Base-by-base conservation (phyloP, 1,140 invertebrate genomes). In the Hylaeus volcanicus region DNA sequence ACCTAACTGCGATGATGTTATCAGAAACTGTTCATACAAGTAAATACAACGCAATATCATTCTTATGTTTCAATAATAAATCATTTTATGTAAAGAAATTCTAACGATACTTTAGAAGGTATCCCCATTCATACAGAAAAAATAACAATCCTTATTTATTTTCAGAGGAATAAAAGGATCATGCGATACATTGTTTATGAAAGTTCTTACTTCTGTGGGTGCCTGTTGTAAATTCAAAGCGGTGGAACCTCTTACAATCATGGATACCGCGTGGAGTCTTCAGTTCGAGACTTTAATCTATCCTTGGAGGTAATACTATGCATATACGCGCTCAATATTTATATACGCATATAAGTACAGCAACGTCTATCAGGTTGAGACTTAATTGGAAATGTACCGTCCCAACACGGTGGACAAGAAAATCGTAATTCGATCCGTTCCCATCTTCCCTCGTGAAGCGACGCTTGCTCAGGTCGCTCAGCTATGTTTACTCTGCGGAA, bases 1-100 rank as follows among this genome's bases (percentile, higher is more conserved):
- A 41, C 86, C 86, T 1, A 15, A 76, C 12, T 87, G 87, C 26
- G 37, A 51, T 2, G 56, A 73, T n/a, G 51, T 88, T 6, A 83
- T 84, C 45, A 56, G 2, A 2, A 65, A 86, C 41, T 88, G 84
- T 41, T 41, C 11, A 41, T 81, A 75, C 45, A 80, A n/a, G 78
- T 80, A 79, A 64, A 41, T 79, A 14, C 6, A 26, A 41, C 39
- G 37, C 55, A 3, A 6, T 0, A 11, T 8, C 5, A 48, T 53
- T n/a, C 12, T 45, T 6, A 15, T 6, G 15, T 15, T 15, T 15
- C 1, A 56, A 56, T 56, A 14, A 56, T n/a, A 56, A 56, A 56
- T 15, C 1, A 56, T 45, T 45, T 45, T 4, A 45, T 45, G 0
- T 6, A 45, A 45, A 4, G 6, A 45, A 6, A 45, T 45, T 45